phyloP scores from a whole-genome alignment of 2,888 invertebrate genomes.

The Altica lythri region DNA sequence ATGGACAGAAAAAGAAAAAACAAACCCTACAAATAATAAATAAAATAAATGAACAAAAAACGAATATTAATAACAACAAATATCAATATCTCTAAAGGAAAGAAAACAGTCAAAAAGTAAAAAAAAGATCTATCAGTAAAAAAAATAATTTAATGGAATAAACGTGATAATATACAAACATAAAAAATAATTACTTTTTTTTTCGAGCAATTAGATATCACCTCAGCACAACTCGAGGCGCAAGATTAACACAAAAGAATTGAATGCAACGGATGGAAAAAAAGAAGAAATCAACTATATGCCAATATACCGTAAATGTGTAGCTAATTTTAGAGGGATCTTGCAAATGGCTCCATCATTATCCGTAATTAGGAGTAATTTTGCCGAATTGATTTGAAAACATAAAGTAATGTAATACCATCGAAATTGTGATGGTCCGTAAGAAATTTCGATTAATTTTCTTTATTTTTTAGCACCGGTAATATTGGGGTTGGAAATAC shows the following conservation, averaged over 20 bases:
- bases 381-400: constrained; percentile 52
- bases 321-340: constrained; percentile 39
- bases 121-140: too few relatives aligned
- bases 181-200: background rate
- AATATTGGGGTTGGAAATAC: constrained; percentile 24
- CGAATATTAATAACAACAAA: too few relatives aligned
- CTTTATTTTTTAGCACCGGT: constrained; percentile 38
- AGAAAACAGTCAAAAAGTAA: too few relatives aligned
- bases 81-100: too few relatives aligned
- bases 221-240: background rate
- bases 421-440: constrained; percentile 43
- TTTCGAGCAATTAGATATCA: constrained; percentile 1
- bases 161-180: too few relatives aligned
- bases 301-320: constrained; percentile 39
- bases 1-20: too few relatives aligned
- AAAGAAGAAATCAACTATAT: constrained; percentile 21
- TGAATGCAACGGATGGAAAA: constrained; percentile 4
- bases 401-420: constrained; percentile 47
- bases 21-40: too few relatives aligned
- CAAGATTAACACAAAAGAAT: constrained; percentile 16
- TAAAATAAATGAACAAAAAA: too few relatives aligned
- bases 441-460: constrained; percentile 46
- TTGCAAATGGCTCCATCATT: constrained; percentile 50
- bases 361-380: constrained; percentile 53
- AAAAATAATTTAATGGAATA: too few relatives aligned